Conservation (phyloP, 2,888 invertebrate species). For the Amphipyra berbera region DNA sequence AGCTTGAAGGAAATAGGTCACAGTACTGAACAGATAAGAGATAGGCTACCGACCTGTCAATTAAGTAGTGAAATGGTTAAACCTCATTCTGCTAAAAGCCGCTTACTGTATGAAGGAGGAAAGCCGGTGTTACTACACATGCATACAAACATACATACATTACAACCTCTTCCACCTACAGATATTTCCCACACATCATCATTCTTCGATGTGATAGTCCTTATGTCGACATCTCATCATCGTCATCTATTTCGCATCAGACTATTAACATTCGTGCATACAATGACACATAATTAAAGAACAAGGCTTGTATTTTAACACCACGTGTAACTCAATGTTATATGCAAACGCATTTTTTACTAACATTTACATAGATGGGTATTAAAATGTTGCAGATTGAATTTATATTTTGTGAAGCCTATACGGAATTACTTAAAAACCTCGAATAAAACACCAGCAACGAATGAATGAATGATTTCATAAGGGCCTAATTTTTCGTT, state of each 20-base stretch:
- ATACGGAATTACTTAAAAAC: conserved; percentile 2
- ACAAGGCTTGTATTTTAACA: conserved; percentile 17
- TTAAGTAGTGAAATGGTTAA: conserved; percentile 44
- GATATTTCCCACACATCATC: conserved; percentile 12
- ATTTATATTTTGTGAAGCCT: background rate
- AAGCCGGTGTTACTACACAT: conserved; percentile 13
- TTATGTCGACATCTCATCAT: conserved; percentile 28
- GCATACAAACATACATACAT: background rate
- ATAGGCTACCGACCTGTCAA: conserved; percentile 42
- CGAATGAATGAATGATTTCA: conserved; percentile 9
- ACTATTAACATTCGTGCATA: conserved; percentile 38
- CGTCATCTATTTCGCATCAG: conserved; percentile 23
- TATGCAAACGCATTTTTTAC: conserved; percentile 14
- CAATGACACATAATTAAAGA: conserved; percentile 45
- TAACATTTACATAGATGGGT: conserved; percentile 17
- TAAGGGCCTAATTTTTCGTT: conserved; percentile 17
- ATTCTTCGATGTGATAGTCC: too few relatives aligned
- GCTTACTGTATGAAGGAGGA: conserved; percentile 31
- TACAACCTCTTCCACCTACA: conserved; percentile 2
- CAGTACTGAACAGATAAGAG: conserved; percentile 38
- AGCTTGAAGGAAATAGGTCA: conserved; percentile 44
- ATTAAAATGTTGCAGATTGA: too few relatives aligned
- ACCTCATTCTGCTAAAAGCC: conserved; percentile 47
- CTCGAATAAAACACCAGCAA: conserved; percentile 16
- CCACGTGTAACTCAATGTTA: conserved; percentile 39